Conservation (phyloP, 1,140 invertebrate genomes). For the Eriosoma lanigerum region DNA sequence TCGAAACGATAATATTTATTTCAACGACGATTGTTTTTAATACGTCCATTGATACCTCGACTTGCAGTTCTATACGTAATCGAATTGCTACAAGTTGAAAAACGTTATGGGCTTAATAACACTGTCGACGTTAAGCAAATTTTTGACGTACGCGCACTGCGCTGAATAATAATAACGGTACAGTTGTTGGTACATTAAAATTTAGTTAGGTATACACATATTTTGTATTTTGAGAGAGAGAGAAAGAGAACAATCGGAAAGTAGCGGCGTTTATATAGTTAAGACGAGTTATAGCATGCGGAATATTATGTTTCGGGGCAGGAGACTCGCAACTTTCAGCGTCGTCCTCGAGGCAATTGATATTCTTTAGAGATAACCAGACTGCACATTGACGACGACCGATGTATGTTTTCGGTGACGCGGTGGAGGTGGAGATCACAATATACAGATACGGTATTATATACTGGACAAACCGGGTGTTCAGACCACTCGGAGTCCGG, state of each 20-base stretch:
- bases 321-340: constrained; percentile 23
- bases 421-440: background rate
- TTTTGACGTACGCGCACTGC: background rate
- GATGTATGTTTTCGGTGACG: constrained; percentile 1
- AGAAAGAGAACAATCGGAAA: constrained; percentile 19
- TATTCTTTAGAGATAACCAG: constrained; percentile 15
- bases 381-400: background rate
- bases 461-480: constrained; percentile 19
- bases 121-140: too few species aligned
- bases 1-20: background rate
- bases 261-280: background rate
- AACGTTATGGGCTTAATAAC: too few species aligned
- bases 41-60: too few species aligned
- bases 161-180: background rate
- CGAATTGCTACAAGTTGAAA: too few species aligned
- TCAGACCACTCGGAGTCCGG: constrained; percentile 8
- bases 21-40: too few species aligned
- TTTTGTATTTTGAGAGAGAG: background rate
- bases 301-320: background rate
- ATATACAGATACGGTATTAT: background rate
- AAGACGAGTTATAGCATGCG: background rate
- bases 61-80: too few species aligned
- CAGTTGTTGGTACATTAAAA: background rate
- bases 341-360: constrained; percentile 25
- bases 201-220: too few species aligned